Conservation (phyloP, 37 sponge, comb jelly and placozoan genomes). For the Agelas oroides region DNA sequence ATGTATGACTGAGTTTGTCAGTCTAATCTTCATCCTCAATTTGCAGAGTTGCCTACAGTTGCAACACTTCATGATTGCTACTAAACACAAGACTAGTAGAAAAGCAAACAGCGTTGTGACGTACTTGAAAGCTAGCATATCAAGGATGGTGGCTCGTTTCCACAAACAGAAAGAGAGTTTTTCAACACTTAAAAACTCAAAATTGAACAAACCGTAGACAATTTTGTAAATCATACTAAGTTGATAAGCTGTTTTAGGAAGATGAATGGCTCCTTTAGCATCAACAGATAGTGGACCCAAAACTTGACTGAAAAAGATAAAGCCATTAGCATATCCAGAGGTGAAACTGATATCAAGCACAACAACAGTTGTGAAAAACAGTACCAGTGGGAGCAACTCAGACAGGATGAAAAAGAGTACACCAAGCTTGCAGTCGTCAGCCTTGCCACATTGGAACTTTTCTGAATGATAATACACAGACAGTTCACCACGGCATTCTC, state of each 20-base stretch:
- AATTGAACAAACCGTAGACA: constrained; percentile 30
- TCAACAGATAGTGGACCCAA: constrained; percentile 3
- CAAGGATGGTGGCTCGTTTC: constrained; percentile 34
- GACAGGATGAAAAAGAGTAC: constrained; percentile 25
- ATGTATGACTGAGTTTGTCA: constrained; percentile 5
- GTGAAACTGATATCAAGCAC: constrained; percentile 39
- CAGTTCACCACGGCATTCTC: background rate
- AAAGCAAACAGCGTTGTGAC: constrained; percentile 33
- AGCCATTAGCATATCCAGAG: constrained; percentile 34
- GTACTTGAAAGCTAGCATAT: constrained; percentile 32
- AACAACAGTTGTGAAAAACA: constrained; percentile 8
- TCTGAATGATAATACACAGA: constrained; percentile 34
- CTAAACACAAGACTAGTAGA: background rate
- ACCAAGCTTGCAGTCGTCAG: background rate
- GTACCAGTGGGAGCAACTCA: constrained; percentile 35
- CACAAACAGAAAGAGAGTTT: constrained; percentile 17
- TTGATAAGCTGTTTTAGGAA: background rate
- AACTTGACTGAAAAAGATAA: constrained; percentile 44
- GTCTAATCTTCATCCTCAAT: background rate
- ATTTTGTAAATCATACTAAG: background rate
- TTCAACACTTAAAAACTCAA: constrained; percentile 30
- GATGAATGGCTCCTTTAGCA: constrained; percentile 5
- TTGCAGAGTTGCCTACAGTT: background rate
- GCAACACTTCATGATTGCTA: background rate
- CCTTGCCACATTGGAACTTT: background rate